A percentile compares a stretch with the other conserved stretches of the same genome.
Conservation (phyloP, 2,113 vertebrate genomes). For the Sclerurus mexicanus region DNA sequence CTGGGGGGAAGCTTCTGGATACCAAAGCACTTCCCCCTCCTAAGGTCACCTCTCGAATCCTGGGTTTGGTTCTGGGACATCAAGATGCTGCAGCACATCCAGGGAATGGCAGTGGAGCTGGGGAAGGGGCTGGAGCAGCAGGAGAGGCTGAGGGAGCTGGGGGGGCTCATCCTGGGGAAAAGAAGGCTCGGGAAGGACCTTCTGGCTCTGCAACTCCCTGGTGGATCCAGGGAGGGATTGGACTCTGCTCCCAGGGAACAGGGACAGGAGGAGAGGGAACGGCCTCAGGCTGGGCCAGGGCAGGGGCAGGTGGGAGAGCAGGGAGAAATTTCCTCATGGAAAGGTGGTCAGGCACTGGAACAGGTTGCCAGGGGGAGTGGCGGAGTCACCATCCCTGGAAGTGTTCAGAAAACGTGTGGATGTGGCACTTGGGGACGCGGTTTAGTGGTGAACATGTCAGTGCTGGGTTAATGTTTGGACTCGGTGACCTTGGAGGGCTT, state of each 20-base stretch:
- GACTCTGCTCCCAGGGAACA: neutral
- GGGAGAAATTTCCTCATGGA: neutral
- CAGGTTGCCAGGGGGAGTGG: too few species aligned
- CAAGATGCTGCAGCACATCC: neutral
- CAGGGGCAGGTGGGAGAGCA: neutral
- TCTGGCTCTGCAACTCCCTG: neutral
- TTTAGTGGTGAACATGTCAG: neutral
- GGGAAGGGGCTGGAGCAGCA: neutral
- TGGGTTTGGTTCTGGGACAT: neutral
- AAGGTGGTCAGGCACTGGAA: neutral
- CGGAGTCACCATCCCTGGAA: neutral
- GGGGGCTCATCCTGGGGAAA: neutral
- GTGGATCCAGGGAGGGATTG: neutral
- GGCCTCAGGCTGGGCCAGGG: neutral
- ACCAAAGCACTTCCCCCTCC: accelerated
- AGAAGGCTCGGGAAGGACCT: neutral
- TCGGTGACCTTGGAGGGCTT: neutral
- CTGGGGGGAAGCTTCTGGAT: neutral
- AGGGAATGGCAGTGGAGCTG: neutral
- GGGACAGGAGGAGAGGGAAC: neutral
- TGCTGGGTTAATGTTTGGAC: neutral
- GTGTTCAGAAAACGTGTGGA: accelerated
- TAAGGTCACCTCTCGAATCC: neutral
- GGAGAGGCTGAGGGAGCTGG: neutral
- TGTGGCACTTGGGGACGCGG: neutral